Evolutionary conservation across 2,888 invertebrate species (phyloP), one percentile per base, ranked within the genome.

Genomic region (Actias luna): DNA sequence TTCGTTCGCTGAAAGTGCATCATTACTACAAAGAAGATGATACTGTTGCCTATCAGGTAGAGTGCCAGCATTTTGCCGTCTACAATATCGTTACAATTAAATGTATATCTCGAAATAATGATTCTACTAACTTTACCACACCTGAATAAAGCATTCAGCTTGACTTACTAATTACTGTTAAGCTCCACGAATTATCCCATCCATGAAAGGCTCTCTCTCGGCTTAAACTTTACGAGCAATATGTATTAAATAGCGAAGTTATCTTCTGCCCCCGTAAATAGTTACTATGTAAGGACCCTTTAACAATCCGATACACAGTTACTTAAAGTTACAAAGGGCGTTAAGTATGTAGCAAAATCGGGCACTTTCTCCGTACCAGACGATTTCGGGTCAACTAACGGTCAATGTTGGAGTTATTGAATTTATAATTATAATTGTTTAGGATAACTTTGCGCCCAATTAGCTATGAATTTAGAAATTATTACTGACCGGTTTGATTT

Each of bases 301-400:
- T 55, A 29, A 55, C 52, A 29, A 55, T 18, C 52, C 3, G 12
- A 29, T 33, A 1, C 42, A 64, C 62, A 66, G 57, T 61, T 64
- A 46, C 63, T 61, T 61, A 62, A 62, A 61, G 35, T 62, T 29
- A 59, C 31, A 67, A 63, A 58, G 60, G 63, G 65, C 50, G 59
- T 59, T 66, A 62, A 67, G 65, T 75, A 76, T 67, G 78, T 70
- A 71, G 76, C 75, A 73, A 78, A 80, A 80, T 74, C 72, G 67
- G 65, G 63, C 67, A 57, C 82, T 83, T 83, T 83, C 84, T 80
- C 76, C 62, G 31, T 65, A 63, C 65, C 67, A 29, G 64, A 29
- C 66, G 67, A 69, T 86, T 86, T 79, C 67, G 74, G 83, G 84
- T 84, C 85, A 73, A 62, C 65, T 85, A 85, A 84, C 80, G 83